Conservation (phyloP, 1,140 invertebrate genomes). For the Rhopalosiphum maidis region DNA sequence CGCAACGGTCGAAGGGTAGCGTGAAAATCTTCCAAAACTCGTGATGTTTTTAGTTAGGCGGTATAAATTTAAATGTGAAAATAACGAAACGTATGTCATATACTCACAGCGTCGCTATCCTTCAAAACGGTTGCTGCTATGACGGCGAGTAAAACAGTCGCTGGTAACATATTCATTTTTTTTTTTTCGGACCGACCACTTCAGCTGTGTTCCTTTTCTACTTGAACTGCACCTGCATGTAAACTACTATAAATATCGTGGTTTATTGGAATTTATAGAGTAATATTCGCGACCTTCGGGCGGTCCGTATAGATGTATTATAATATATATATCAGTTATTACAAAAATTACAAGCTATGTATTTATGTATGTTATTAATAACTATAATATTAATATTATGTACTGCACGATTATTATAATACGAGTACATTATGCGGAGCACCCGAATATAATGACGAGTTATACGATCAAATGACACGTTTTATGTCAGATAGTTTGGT, state of each 20-base stretch:
- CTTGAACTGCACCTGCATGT: not conserved
- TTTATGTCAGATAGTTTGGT: not conserved
- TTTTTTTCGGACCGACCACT: not conserved
- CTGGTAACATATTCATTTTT: not conserved
- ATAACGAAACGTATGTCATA: not conserved
- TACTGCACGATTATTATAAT: not conserved
- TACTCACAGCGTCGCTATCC: not conserved
- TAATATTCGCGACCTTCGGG: not conserved
- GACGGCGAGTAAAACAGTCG: not conserved
- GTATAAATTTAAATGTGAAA: not conserved
- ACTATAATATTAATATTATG: not conserved
- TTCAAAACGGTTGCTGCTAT: not conserved
- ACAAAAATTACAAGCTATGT: not conserved
- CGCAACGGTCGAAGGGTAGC: not conserved
- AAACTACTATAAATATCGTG: not conserved
- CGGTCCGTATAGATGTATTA: not conserved
- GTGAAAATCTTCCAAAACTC: not conserved
- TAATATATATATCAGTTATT: not conserved
- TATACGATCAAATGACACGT: not conserved
- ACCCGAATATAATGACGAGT: not conserved
- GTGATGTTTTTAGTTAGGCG: not conserved
- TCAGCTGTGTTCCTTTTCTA: not conserved
- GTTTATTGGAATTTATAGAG: slow-evolving; percentile 11
- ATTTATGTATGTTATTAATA: not conserved
- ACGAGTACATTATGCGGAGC: not conserved